phyloP scores from a whole-genome alignment of 2,888 invertebrate species.

The Eupsilia transversa region DNA sequence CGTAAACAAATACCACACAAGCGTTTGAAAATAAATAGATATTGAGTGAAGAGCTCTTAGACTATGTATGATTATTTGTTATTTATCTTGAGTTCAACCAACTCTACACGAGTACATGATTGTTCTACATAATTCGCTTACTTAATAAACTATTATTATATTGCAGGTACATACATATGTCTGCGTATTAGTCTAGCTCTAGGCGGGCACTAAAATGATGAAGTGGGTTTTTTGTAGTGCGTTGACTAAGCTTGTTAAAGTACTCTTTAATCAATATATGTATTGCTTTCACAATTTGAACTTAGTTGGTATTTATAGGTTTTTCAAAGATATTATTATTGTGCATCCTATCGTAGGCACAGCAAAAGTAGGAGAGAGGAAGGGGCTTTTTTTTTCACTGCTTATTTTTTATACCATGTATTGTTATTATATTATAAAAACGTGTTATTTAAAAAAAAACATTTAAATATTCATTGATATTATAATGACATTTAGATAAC shows the following conservation, averaged over 20 bases:
- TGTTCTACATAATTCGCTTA: slow-evolving; percentile 76
- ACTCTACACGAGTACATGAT: slow-evolving; percentile 73
- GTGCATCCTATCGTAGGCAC: not conserved
- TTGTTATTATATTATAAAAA: not conserved
- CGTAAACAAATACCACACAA: slow-evolving; percentile 16
- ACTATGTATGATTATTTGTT: slow-evolving; percentile 36
- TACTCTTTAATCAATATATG: not conserved
- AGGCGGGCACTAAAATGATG: slow-evolving; percentile 29
- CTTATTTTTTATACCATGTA: not conserved
- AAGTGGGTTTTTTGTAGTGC: slow-evolving; percentile 14
- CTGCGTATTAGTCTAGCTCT: slow-evolving; percentile 50
- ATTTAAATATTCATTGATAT: too few relatives aligned
- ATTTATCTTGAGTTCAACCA: slow-evolving; percentile 77
- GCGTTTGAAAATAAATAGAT: slow-evolving; percentile 22
- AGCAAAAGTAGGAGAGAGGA: not conserved
- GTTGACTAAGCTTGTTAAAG: not conserved
- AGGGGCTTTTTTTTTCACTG: not conserved
- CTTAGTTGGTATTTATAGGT: not conserved
- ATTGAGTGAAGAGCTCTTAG: slow-evolving; percentile 31
- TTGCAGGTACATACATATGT: slow-evolving; percentile 11
- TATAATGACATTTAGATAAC: not conserved
- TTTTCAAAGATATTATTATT: not conserved
- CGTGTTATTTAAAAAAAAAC: not conserved
- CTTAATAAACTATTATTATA: slow-evolving; percentile 50
- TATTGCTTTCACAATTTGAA: not conserved